Percentiles rank a stretch among this genome's conserved stretches.
These are phyloP conservation scores for Theonella swinhoei DNA, from an alignment of 37 sponge, comb jelly and placozoan genomes.

Conservation along the genomic window DNA sequence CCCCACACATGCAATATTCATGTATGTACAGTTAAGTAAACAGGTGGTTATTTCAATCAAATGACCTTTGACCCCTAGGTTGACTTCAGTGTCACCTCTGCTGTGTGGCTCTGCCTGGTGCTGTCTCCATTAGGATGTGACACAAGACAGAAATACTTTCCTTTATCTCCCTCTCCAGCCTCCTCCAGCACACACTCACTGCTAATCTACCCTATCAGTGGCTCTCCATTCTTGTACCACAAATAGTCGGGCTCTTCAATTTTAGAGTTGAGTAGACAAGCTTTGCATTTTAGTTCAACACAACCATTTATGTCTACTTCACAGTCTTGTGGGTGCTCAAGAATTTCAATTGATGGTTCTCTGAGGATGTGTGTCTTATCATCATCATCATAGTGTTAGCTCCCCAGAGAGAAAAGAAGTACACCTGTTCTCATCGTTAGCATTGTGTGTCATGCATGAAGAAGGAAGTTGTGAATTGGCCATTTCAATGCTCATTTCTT, in stretches of 20 bases:
- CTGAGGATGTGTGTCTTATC: not conserved
- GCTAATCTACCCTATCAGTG: slow-evolving; percentile 38
- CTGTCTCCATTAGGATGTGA: not conserved
- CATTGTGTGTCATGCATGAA: not conserved
- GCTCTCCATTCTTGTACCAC: slow-evolving; percentile 62
- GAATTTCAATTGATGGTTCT: slow-evolving; percentile 16
- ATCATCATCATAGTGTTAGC: not conserved
- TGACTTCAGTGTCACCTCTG: not conserved
- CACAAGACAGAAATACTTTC: slow-evolving; percentile 55
- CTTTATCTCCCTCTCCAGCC: slow-evolving; percentile 35
- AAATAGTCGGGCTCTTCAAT: slow-evolving; percentile 4
- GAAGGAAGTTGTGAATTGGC: not conserved
- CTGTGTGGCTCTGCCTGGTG: not conserved
- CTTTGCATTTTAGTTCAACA: slow-evolving; percentile 35
- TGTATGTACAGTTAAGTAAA: no score
- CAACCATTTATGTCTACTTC: slow-evolving; percentile 4
- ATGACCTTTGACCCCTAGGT: no score
- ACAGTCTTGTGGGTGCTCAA: slow-evolving; percentile 32
- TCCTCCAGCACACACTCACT: slow-evolving; percentile 11
- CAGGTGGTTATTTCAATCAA: no score
- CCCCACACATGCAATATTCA: no score
- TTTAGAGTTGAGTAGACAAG: not conserved
- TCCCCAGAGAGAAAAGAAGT: not conserved
- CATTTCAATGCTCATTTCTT: not conserved
- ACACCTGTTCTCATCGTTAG: not conserved